A percentile compares a stretch with the other conserved stretches of the same genome.
These are phyloP conservation scores for Erythrolamprus reginae DNA, from an alignment of 2,113 vertebrate species.

Conservation along the genomic window DNA sequence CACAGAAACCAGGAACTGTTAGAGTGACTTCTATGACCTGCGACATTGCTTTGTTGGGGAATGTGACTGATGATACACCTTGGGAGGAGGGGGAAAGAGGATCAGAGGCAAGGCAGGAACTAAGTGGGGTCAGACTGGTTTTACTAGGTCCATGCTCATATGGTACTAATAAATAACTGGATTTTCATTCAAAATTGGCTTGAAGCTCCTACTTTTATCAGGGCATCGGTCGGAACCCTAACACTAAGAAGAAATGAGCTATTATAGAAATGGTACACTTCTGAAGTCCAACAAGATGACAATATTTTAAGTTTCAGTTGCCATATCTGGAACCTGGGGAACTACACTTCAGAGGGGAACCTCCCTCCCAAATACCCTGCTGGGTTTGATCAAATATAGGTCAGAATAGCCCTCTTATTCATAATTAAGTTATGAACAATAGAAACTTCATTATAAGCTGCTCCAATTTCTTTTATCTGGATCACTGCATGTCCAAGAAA, in stretches of 20 bases:
- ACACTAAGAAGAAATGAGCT: not conserved
- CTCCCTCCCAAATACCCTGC: not conserved
- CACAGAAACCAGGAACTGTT: no score
- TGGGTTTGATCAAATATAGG: not conserved
- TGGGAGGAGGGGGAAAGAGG: no score
- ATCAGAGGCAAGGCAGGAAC: no score
- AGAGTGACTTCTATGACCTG: no score
- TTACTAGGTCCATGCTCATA: no score
- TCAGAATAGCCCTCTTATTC: not conserved
- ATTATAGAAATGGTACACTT: not conserved
- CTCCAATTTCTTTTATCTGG: not conserved
- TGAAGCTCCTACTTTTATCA: no score
- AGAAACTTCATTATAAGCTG: not conserved
- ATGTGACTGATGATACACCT: no score
- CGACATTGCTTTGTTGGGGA: no score
- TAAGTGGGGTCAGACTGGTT: no score
- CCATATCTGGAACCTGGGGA: not conserved
- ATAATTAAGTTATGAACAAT: not conserved
- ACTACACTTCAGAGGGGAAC: not conserved
- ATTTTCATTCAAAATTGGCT: no score
- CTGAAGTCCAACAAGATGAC: not conserved
- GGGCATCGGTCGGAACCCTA: no score
- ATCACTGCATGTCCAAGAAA: not conserved
- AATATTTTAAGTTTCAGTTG: not conserved
- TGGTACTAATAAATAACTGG: no score